Evolutionary conservation across 2,113 vertebrate species (phyloP).

Genomic region (Gila orcuttii): DNA sequence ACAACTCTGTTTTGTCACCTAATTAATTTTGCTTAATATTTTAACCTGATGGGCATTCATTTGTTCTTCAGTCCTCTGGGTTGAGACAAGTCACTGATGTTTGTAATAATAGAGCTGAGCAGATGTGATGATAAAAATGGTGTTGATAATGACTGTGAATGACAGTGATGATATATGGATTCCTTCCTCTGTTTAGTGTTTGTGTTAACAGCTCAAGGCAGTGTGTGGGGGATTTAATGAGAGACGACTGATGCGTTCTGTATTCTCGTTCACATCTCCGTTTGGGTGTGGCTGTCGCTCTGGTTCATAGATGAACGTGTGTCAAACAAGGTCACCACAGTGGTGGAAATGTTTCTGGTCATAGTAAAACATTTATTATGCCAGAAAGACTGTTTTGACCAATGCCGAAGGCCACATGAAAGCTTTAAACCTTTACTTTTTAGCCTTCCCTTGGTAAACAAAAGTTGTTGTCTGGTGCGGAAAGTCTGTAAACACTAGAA

Average conservation of each 20-base stretch:
- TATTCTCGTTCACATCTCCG: neutral
- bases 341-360: constrained; percentile 8
- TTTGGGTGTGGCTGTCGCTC: neutral
- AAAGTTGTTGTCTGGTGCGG: neutral
- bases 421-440: neutral
- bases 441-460: neutral
- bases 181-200: neutral
- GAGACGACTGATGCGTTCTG: neutral
- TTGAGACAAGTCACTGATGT: neutral
- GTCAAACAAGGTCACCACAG: constrained; percentile 9
- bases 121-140: constrained; percentile 1
- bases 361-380: neutral
- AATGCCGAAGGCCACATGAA: neutral
- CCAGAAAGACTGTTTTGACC: constrained; percentile 5
- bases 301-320: neutral
- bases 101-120: neutral
- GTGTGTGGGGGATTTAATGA: neutral
- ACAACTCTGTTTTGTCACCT: neutral
- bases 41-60: neutral
- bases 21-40: neutral
- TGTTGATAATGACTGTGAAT: neutral
- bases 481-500: neutral
- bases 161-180: neutral
- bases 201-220: neutral
- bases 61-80: neutral